These are phyloP conservation scores for Pantherophis guttatus DNA, from an alignment of 2,113 vertebrate species.

Conservation along the genomic window DNA sequence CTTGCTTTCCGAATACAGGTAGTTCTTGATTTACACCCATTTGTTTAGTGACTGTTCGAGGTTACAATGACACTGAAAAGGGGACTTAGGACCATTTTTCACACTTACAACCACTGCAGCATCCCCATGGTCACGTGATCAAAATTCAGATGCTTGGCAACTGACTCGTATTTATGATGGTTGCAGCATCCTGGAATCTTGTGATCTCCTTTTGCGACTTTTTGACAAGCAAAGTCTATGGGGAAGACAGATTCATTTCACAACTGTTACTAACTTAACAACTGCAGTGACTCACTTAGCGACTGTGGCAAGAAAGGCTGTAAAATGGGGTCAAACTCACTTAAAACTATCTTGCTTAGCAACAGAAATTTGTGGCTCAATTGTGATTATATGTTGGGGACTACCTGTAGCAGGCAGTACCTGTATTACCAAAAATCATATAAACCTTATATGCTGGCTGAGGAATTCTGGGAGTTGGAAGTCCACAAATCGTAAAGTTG, in stretches of 20 bases:
- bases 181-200: not conserved
- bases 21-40: not conserved
- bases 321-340: not conserved
- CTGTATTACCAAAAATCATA: not conserved
- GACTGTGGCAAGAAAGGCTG: not conserved
- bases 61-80: not conserved
- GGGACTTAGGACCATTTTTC: not conserved
- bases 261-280: not conserved
- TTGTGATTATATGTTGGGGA: not conserved
- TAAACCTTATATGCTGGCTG: not conserved
- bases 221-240: not conserved
- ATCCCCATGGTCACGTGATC: not conserved
- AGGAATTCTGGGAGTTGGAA: not conserved
- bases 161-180: not conserved
- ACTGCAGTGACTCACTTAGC: not conserved
- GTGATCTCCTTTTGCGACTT: not conserved
- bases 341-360: not conserved
- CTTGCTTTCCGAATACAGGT: not conserved
- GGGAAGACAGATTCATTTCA: not conserved
- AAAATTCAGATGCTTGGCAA: not conserved
- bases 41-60: not conserved
- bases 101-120: not conserved
- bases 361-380: not conserved
- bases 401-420: not conserved
- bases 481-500: not conserved